phyloP scores from a whole-genome alignment of 2,797 vertebrate genomes.

The Acanthurus tractus region DNA sequence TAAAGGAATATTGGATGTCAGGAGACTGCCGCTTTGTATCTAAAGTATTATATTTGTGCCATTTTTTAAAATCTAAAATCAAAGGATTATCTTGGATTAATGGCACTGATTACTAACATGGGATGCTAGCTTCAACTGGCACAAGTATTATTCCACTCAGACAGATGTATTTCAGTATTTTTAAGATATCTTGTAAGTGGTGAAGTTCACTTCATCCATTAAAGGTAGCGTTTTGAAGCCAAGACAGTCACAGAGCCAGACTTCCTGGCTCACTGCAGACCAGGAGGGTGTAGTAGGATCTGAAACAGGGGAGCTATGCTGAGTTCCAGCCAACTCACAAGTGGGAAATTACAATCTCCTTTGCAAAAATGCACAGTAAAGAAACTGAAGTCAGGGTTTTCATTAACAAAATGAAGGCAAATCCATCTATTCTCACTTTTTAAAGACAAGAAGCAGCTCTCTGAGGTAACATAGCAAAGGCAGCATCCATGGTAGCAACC shows the following conservation, averaged over 20 bases:
- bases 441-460: too few species aligned
- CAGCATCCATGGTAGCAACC: too few species aligned
- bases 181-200: constrained; percentile 22
- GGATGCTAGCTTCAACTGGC: constrained; percentile 5
- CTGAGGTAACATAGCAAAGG: too few species aligned
- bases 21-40: constrained; percentile 4
- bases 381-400: too few species aligned
- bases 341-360: too few species aligned
- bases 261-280: not conserved
- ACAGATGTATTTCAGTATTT: constrained; percentile 19
- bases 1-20: not conserved
- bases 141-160: constrained; percentile 15
- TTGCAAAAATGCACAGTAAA: too few species aligned
- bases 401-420: too few species aligned
- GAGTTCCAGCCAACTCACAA: too few species aligned
- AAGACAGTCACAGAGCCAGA: not conserved
- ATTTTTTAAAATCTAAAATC: not conserved
- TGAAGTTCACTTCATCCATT: constrained; percentile 31
- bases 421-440: too few species aligned
- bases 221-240: constrained; percentile 32
- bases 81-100: constrained; percentile 39
- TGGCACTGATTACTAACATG: constrained; percentile 34
- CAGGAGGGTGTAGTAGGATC: not conserved
- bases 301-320: not conserved
- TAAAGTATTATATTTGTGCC: not conserved